A percentile compares a stretch with the other conserved stretches of the same genome.
Evolutionary conservation across 23 tunicate species (phyloP).

Genomic region (Trididemnum miniatum): DNA sequence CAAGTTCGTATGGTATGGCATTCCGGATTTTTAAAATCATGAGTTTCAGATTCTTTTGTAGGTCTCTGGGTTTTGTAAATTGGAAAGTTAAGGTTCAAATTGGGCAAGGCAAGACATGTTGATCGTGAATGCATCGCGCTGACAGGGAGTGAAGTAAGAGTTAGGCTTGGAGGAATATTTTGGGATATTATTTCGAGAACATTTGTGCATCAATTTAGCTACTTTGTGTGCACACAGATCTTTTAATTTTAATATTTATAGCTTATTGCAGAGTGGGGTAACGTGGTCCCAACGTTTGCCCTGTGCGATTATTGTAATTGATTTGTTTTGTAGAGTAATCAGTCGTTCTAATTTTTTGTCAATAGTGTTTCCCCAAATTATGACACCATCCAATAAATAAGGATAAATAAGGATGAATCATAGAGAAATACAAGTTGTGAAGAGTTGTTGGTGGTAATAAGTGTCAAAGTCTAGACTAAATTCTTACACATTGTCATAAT

Average conservation of each 20-base stretch:
- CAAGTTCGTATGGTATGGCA: neutral
- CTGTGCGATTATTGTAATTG: neutral
- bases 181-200: neutral
- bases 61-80: neutral
- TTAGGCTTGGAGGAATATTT: neutral
- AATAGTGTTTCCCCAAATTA: neutral
- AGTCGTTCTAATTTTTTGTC: neutral
- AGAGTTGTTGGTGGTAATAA: neutral
- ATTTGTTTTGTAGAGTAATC: neutral
- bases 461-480: neutral
- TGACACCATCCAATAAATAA: neutral
- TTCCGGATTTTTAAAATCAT: neutral
- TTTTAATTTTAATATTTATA: too few species aligned
- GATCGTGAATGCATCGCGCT: neutral
- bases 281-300: neutral
- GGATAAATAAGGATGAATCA: neutral
- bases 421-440: neutral
- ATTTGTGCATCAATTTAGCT: neutral
- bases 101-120: neutral
- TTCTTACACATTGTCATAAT: neutral
- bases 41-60: neutral
- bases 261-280: neutral
- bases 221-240: neutral
- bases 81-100: neutral
- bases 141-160: neutral